phyloP scores from a whole-genome alignment of 2,113 vertebrate genomes.

The Loxodonta africana region DNA sequence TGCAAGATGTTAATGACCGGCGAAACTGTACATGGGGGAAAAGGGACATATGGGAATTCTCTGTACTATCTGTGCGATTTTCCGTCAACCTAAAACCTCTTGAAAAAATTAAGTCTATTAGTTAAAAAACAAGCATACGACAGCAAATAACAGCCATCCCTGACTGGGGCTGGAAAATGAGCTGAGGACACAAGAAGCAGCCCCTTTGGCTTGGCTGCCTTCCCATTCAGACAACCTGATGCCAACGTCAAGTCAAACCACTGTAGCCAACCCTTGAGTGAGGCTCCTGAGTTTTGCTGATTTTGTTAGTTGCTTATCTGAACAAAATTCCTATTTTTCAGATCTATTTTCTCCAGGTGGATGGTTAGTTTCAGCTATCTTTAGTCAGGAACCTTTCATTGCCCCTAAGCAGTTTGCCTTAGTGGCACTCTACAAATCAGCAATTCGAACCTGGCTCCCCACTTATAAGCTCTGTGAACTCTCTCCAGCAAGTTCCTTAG shows the following conservation, averaged over 20 bases:
- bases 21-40: not conserved
- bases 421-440: not conserved
- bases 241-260: not conserved
- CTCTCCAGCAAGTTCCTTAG: not conserved
- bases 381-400: not conserved
- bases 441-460: not conserved
- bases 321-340: conserved; percentile 39
- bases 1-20: not conserved
- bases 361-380: not conserved
- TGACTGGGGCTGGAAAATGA: not conserved
- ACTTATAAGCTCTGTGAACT: not conserved
- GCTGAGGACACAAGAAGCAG: not conserved
- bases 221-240: not conserved
- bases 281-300: not conserved
- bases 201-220: not conserved
- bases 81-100: not conserved
- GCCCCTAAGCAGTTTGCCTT: not conserved
- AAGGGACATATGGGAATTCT: not conserved
- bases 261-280: not conserved
- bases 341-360: not conserved
- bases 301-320: conserved; percentile 13
- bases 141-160: not conserved
- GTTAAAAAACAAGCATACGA: not conserved
- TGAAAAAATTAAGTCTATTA: not conserved
- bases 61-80: not conserved